phyloP scores from a whole-genome alignment of 2,888 invertebrate species.

The Pteria penguin region DNA sequence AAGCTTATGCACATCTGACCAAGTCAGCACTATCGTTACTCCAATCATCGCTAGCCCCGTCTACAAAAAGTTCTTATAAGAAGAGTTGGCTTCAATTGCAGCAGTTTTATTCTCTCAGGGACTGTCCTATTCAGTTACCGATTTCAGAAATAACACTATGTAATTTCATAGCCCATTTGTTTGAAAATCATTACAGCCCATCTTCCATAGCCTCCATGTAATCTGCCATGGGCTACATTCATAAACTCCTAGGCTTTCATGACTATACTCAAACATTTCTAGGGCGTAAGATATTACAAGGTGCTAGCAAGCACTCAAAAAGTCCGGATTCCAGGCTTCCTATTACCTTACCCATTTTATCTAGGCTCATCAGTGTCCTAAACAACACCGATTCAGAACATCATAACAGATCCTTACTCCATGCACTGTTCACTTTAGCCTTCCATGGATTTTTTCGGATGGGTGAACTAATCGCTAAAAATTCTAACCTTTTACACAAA shows the following conservation, averaged over 20 bases:
- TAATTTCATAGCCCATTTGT: conserved; percentile 5
- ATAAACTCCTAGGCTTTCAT: neutral
- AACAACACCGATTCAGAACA: neutral
- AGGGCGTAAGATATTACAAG: neutral
- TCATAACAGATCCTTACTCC: neutral
- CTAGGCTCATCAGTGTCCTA: neutral
- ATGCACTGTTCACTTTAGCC: conserved; percentile 3
- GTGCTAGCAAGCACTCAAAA: neutral
- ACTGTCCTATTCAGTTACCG: neutral
- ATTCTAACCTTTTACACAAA: neutral
- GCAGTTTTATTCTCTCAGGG: neutral
- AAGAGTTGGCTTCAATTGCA: neutral
- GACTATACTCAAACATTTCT: neutral
- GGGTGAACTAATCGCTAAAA: conserved; percentile 12
- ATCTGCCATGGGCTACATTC: conserved; percentile 8
- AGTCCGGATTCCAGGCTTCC: neutral
- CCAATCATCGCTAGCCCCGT: neutral
- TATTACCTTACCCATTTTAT: neutral
- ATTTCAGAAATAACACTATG: neutral
- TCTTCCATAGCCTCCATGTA: conserved; percentile 13
- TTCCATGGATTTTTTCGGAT: conserved; percentile 32
- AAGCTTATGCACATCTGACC: neutral
- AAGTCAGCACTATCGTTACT: neutral
- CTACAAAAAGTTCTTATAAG: neutral
- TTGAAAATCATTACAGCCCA: neutral